Base-by-base conservation (phyloP, 1,140 invertebrate species). In the Drosophila lini region DNA sequence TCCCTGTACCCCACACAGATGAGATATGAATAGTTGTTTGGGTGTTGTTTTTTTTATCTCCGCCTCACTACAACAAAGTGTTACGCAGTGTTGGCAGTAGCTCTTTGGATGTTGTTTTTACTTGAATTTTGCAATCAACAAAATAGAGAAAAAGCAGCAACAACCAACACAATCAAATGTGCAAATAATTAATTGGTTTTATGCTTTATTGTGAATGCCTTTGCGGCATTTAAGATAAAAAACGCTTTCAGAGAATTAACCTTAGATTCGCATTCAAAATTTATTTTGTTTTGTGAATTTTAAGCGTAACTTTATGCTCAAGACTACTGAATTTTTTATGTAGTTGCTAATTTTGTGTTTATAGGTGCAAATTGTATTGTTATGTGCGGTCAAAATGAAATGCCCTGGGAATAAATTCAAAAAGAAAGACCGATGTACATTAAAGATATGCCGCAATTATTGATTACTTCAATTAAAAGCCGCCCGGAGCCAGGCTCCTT, bases 101-200 rank as follows among this genome's bases (percentile, higher is more conserved):
- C 50, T 53, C 32, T 13, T 53, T 19, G 32, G 32, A 36, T n/a
- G 32, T 59, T 77, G 60, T 38, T 59, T 48, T 68, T 68, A 41
- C 58, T 60, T 40, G 32, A 60, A 45, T 81, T 85, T 85, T 68
- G 74, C 68, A 86, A 69, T 76, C 52, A n/a, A 63, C 64, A 65
- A 65, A 48, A 55, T 47, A 22, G 36, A 42, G 57, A 48, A 63
- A 62, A 48, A 53, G 38, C 53, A 48, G 19, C 25, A 16, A 28
- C 59, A 47, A 42, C 62, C 36, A 48, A 50, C 47, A 57, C 50
- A 79, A 55, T 40, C 47, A 78, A 79, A 77, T 81, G 82, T 81
- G 65, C 59, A 81, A 85, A 85, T 88, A 85, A 79, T 88, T 79
- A 86, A 82, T 71, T 76, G 57, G 44, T 81, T 80, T 80, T 61